A percentile compares a stretch with the other conserved stretches of the same genome.
phyloP scores from a whole-genome alignment of 2,888 invertebrate genomes.

The Caenorhabditis uteleia region DNA sequence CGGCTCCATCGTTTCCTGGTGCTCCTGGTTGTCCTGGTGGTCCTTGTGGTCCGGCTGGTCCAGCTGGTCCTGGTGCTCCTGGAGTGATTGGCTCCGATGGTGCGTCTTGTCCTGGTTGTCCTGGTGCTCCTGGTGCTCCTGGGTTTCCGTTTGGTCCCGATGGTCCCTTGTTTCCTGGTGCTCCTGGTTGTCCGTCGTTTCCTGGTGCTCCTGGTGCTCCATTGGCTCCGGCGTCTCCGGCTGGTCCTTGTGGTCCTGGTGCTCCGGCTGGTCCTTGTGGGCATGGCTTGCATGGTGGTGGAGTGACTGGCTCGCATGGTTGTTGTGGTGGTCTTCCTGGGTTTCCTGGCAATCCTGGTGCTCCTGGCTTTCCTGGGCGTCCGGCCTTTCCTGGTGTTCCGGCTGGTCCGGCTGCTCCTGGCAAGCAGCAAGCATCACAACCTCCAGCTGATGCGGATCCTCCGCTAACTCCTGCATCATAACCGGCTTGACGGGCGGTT shows the following conservation, averaged over 20 bases:
- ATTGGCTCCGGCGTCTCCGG: slow-evolving; percentile 49
- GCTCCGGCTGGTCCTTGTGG: slow-evolving; percentile 57
- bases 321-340: slow-evolving; percentile 53
- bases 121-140: slow-evolving; percentile 53
- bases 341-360: slow-evolving; percentile 59
- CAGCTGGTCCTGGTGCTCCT: slow-evolving; percentile 47
- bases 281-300: slow-evolving; percentile 59
- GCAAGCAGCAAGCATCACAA: too few species aligned
- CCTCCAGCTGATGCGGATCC: too few species aligned
- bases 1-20: slow-evolving; percentile 41
- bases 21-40: slow-evolving; percentile 43
- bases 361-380: slow-evolving; percentile 57
- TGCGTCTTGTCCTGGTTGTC: slow-evolving; percentile 44
- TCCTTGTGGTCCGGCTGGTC: slow-evolving; percentile 44
- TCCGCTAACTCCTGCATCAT: too few species aligned
- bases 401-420: slow-evolving; percentile 50
- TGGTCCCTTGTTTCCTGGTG: slow-evolving; percentile 53
- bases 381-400: slow-evolving; percentile 49
- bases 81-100: slow-evolving; percentile 42
- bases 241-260: slow-evolving; percentile 53
- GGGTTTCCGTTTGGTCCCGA: slow-evolving; percentile 56
- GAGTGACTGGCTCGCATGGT: slow-evolving; percentile 61
- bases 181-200: slow-evolving; percentile 43
- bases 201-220: slow-evolving; percentile 50
- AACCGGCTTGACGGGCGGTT: slow-evolving; percentile 58